Percentiles rank a stretch among this genome's conserved stretches.
phyloP scores from a whole-genome alignment of 2,113 vertebrate genomes.

The Semnornis frantzii region DNA sequence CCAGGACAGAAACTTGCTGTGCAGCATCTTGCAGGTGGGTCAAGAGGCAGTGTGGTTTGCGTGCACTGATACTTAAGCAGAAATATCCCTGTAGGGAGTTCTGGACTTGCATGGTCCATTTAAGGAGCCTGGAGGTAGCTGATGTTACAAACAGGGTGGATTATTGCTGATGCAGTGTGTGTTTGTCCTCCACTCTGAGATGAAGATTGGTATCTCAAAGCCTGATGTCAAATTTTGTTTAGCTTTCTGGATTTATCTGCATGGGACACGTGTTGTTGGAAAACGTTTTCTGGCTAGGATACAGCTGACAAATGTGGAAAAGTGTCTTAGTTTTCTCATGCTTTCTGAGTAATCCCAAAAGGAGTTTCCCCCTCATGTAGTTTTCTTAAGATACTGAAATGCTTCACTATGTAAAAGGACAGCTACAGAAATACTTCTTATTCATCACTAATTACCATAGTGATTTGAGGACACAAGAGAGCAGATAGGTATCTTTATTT shows the following conservation, averaged over 20 bases:
- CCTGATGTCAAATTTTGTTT: neutral
- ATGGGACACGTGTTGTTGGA: neutral
- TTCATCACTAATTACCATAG: neutral
- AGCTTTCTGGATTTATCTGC: slow-evolving; percentile 10
- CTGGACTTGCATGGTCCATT: fast-evolving
- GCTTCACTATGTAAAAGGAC: neutral
- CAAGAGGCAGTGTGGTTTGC: neutral
- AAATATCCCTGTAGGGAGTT: neutral
- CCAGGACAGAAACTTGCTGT: neutral
- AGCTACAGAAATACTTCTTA: neutral
- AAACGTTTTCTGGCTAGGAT: slow-evolving; percentile 24
- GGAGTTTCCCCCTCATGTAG: neutral
- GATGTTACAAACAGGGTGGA: neutral
- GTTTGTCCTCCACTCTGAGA: neutral
- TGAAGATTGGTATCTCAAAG: neutral
- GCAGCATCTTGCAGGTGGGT: neutral
- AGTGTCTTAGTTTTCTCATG: slow-evolving; percentile 28
- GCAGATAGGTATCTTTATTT: neutral
- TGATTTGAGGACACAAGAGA: neutral
- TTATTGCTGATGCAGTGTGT: neutral
- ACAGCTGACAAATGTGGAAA: slow-evolving; percentile 49
- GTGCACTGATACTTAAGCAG: neutral
- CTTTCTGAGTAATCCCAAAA: slow-evolving; percentile 38
- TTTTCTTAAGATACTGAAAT: neutral
- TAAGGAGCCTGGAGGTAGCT: neutral